phyloP scores from a whole-genome alignment of 2,888 invertebrate genomes.

The Epistrophe eligans region DNA sequence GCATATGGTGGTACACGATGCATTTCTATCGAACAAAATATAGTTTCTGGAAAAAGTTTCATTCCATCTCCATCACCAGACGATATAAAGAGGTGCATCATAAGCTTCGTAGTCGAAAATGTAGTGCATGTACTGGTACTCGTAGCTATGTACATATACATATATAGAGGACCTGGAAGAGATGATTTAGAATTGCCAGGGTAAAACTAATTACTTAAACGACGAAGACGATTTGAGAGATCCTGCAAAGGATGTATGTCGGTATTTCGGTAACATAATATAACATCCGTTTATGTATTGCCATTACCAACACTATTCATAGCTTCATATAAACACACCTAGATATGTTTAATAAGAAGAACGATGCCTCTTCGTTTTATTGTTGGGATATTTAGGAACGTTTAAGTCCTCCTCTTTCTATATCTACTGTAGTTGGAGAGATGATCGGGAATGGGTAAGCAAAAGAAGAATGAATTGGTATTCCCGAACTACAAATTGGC shows the following conservation, averaged over 20 bases:
- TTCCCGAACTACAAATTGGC: conserved; percentile 65
- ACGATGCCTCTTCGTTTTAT: conserved; percentile 40
- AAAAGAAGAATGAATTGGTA: conserved; percentile 14
- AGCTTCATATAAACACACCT: not conserved
- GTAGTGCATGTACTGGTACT: not conserved
- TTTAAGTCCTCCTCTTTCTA: conserved; percentile 12
- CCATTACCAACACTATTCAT: not conserved
- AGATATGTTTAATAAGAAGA: not conserved
- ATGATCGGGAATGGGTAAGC: not conserved
- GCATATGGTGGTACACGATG: conserved; percentile 51
- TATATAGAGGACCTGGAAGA: conserved; percentile 13
- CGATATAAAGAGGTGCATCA: conserved; percentile 25
- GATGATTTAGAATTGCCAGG: conserved; percentile 67
- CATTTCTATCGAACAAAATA: conserved; percentile 23
- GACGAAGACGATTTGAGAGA: conserved; percentile 57
- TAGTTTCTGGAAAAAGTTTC: conserved; percentile 28
- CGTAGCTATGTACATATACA: too few relatives aligned
- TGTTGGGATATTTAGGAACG: conserved; percentile 23
- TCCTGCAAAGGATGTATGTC: conserved; percentile 43
- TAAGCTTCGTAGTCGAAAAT: not conserved
- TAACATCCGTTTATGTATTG: conserved; percentile 25
- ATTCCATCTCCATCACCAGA: conserved; percentile 9
- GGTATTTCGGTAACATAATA: conserved; percentile 28
- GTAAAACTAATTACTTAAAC: conserved; percentile 73
- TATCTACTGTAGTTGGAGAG: not conserved